Evolutionary conservation across 2,113 vertebrate genomes (phyloP).

Genomic region (Epinephelus lanceolatus): DNA sequence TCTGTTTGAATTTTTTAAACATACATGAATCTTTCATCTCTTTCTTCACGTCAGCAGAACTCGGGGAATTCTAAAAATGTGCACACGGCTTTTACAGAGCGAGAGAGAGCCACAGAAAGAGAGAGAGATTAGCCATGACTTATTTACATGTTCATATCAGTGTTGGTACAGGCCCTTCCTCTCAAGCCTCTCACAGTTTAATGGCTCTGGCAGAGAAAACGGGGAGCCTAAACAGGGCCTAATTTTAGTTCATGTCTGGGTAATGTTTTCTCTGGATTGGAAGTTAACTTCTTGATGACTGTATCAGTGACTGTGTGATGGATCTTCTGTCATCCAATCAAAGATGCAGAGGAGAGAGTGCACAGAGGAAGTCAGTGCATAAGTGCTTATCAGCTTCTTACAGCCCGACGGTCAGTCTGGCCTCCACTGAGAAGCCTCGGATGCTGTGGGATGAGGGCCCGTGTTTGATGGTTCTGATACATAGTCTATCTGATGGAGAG

Average conservation of each 20-base stretch:
- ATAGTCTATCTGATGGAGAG: constrained; percentile 57
- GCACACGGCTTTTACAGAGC: constrained; percentile 67
- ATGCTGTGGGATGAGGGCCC: constrained; percentile 36
- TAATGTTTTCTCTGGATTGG: constrained; percentile 8
- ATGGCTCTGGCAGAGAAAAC: constrained; percentile 25
- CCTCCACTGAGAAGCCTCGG: constrained; percentile 18
- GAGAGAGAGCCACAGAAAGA: constrained; percentile 16
- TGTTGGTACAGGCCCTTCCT: constrained; percentile 60
- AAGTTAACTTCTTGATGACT: constrained; percentile 41
- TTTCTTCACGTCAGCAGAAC: constrained; percentile 79
- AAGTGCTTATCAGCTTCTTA: constrained; percentile 59
- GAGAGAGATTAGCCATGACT: constrained; percentile 69
- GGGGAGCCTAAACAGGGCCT: background rate
- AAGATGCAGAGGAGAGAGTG: constrained; percentile 13
- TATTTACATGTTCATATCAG: constrained; percentile 79
- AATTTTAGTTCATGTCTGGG: constrained; percentile 20
- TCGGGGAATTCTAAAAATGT: constrained; percentile 78
- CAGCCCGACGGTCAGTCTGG: constrained; percentile 42
- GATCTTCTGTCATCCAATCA: constrained; percentile 31
- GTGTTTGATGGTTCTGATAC: constrained; percentile 65
- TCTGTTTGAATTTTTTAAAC: constrained; percentile 85
- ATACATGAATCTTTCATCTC: constrained; percentile 83
- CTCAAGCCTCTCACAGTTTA: constrained; percentile 48
- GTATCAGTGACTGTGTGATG: constrained; percentile 8
- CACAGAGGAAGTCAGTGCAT: constrained; percentile 39